Evolutionary conservation across 2,888 invertebrate species (phyloP).

Genomic region (Xiphydria camelus): DNA sequence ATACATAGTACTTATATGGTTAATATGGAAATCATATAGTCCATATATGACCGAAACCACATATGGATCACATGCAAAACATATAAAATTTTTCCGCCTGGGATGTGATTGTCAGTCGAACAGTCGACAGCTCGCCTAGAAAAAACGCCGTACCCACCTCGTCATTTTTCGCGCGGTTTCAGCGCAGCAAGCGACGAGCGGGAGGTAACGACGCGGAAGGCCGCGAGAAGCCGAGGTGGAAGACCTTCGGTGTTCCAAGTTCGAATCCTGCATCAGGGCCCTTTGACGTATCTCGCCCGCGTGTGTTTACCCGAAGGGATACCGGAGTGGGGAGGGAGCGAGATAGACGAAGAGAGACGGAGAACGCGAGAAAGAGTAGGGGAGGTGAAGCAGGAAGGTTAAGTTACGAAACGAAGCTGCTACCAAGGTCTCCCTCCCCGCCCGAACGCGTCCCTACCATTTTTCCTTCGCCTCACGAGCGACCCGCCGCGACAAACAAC

Average conservation of each 20-base stretch:
- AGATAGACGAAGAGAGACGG: slow-evolving; percentile 10
- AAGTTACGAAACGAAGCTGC: slow-evolving; percentile 45
- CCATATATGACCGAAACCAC: too few relatives aligned
- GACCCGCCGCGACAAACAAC: neutral
- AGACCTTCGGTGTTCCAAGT: neutral
- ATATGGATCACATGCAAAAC: too few relatives aligned
- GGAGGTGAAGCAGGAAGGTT: slow-evolving; percentile 46
- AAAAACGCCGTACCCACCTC: too few relatives aligned
- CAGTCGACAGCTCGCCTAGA: too few relatives aligned
- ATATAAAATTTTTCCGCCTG: too few relatives aligned
- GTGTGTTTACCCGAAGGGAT: slow-evolving; percentile 25
- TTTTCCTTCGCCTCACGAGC: neutral
- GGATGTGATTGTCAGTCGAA: too few relatives aligned
- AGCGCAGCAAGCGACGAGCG: too few relatives aligned
- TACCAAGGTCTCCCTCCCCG: slow-evolving; percentile 37
- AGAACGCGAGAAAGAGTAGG: slow-evolving; percentile 2
- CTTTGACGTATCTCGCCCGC: slow-evolving; percentile 7
- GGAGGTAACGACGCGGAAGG: neutral
- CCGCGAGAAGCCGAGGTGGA: neutral
- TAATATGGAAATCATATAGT: too few relatives aligned
- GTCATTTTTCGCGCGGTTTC: too few relatives aligned
- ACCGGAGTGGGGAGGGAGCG: slow-evolving; percentile 14
- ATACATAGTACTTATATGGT: too few relatives aligned
- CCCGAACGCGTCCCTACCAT: slow-evolving; percentile 1
- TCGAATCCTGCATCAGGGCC: slow-evolving; percentile 1